Base-by-base conservation (phyloP, 2,113 vertebrate species). In the Copsychus sechellarum region DNA sequence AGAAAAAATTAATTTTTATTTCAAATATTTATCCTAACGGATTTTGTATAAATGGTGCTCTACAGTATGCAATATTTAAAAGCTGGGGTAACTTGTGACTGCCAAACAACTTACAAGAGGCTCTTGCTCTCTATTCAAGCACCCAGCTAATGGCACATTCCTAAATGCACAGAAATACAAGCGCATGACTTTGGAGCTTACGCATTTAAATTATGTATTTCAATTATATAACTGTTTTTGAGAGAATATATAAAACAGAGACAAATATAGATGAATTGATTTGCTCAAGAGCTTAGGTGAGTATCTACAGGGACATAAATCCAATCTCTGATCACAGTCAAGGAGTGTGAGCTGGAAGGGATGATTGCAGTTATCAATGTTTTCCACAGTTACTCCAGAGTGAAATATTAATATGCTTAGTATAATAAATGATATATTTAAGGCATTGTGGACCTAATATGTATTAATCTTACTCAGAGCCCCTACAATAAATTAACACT, bases 201-300 rank as follows among this genome's bases (percentile, higher is more conserved):
- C 2, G 54, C 40, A 74, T 79, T 87, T 90, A 58, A 81, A 76
- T 64, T 21, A 85, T 19, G 12, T 38, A 72, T 82, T 92, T 88
- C 48, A 72, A 80, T 83, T 92, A 76, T 20, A 25, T 53, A 94
- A 76, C 40, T 16, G 0, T 67, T 95, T 79, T 70, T 73, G 50
- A 78, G 26, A 83, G 18, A 81, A 73, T 34, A 58, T 58, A 78
- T 54, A 58, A 88, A 86, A 8, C 38, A 88, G 38, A 92, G 54
- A 89, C 42, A 70, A 92, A 96, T 83, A 73, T 12, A 88, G 64
- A 65, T 61, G 13, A 87, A 91, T 74, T 85, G 71, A 67, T 87
- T 92, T 43, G 36, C 57, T 85, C 6, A 86, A 77, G 51, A 84
- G 36, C 51, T 92, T 78, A 86, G 82, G 69, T 92, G 58, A 93